Conservation (phyloP, 1,140 invertebrate genomes). For the Latrodectus geometricus region DNA sequence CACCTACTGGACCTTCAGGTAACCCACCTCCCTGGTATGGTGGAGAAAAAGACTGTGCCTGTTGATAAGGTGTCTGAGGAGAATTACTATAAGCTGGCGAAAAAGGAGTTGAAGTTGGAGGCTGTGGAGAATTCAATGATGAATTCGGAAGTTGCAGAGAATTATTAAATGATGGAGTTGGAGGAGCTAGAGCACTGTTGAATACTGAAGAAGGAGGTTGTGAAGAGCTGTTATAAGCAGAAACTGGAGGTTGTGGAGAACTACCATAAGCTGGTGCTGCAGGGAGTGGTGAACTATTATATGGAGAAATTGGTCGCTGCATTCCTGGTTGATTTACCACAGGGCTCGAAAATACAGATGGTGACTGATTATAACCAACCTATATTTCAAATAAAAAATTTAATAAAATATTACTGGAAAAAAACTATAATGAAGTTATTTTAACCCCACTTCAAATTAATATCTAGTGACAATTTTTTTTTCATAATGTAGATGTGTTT, state of each 20-base stretch:
- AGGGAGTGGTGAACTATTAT: constrained; percentile 12
- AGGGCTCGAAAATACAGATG: constrained; percentile 45
- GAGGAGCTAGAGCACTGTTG: neutral
- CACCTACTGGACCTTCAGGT: constrained; percentile 47
- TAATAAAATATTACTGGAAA: neutral
- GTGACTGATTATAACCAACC: constrained; percentile 46
- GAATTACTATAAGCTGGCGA: neutral
- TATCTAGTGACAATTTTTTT: too few relatives aligned
- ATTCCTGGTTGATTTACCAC: constrained; percentile 23
- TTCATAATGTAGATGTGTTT: too few relatives aligned
- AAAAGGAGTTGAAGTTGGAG: neutral
- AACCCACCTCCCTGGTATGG: neutral
- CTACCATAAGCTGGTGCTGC: neutral
- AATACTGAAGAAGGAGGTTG: neutral
- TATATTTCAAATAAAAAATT: constrained; percentile 4
- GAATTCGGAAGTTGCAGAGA: neutral
- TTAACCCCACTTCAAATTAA: too few relatives aligned
- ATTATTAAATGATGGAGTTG: neutral
- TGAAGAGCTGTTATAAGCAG: constrained; percentile 1
- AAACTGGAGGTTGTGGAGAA: neutral
- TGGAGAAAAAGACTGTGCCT: neutral
- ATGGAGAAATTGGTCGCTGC: neutral
- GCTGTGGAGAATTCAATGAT: neutral
- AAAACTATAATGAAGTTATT: neutral
- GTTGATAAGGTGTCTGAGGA: neutral